phyloP scores from a whole-genome alignment of 2,113 vertebrate genomes.

The Tragulus kanchil region DNA sequence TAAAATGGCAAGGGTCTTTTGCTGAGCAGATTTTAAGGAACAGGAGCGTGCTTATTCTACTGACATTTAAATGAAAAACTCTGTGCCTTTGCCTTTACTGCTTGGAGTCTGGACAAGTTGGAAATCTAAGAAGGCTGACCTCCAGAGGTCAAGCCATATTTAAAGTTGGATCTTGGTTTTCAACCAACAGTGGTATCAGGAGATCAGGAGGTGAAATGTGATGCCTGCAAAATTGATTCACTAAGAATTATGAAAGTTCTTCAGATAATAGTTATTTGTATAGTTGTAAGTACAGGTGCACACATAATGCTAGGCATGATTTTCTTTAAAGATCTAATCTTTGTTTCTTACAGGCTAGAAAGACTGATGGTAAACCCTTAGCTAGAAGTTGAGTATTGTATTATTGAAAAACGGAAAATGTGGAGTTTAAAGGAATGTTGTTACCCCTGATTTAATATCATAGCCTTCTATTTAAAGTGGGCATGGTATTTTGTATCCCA shows the following conservation, averaged over 20 bases:
- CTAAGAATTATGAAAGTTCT: neutral
- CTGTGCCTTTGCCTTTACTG: neutral
- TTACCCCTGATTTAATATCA: constrained; percentile 12
- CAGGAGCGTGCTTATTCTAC: constrained; percentile 8
- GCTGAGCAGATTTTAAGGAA: constrained; percentile 40
- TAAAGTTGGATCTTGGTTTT: constrained; percentile 35
- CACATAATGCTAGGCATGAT: neutral
- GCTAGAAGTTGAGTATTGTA: neutral
- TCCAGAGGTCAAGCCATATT: neutral
- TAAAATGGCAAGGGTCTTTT: neutral
- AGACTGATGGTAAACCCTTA: neutral
- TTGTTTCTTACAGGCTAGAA: neutral
- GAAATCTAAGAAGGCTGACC: constrained; percentile 1
- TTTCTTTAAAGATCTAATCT: neutral
- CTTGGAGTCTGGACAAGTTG: constrained; percentile 1
- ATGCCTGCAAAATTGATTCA: neutral
- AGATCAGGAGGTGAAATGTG: neutral
- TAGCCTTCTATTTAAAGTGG: neutral
- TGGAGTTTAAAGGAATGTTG: neutral
- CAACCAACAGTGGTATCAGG: neutral
- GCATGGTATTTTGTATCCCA: neutral
- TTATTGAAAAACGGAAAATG: neutral
- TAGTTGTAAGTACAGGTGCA: neutral
- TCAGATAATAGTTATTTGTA: neutral
- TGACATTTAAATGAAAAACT: constrained; percentile 43